Base-by-base conservation (phyloP, 2,113 vertebrate genomes). In the Notiomystis cincta region DNA sequence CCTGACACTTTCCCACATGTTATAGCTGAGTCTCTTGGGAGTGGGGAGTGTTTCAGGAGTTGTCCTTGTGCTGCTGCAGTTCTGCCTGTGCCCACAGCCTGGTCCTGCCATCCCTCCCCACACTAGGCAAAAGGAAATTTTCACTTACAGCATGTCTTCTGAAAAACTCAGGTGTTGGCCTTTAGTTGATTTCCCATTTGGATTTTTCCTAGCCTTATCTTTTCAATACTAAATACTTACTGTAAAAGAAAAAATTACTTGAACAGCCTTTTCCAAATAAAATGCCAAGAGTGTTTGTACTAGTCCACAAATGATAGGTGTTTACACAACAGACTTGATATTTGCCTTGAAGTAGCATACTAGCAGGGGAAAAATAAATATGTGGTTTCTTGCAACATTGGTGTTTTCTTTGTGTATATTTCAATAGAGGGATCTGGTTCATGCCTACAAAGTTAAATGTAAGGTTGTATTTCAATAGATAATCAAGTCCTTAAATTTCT, bases 331-430 rank as follows among this genome's bases (percentile, higher is more conserved):
- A 71, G 60, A 47, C 45, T 54, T 87, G 65, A 44, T 93, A 75
- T 81, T 95, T 95, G 82, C 77, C 51, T 82, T 78, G 42, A 94
- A 94, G 73, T 91, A 95, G 62, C 61, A 61, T 56, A 38, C 27
- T 70, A 28, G 45, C 44, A 37, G 80, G n/a, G 7, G 47, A 82
- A 82, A 84, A 69, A 44, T 42, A 45, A 89, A 35, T 47, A 48
- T 19, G 3, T 69, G 54, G 81, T 92, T 90, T 58, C 69, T 81
- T 83, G 71, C 62, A 92, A 80, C 30, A 40, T 53, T 77, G 62
- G 12, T 92, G 50, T 80, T 94, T 80, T 88, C 57, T 86, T 90
- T 78, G 23, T 62, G 20, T 76, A 2, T 79, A 50, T 93, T 95
- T 89, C 64, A 78, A 12, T 69, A 66, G 76, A 71, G 44, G 11